phyloP scores from a whole-genome alignment of 2,797 vertebrate genomes.

The Pangasius larnaudii region DNA sequence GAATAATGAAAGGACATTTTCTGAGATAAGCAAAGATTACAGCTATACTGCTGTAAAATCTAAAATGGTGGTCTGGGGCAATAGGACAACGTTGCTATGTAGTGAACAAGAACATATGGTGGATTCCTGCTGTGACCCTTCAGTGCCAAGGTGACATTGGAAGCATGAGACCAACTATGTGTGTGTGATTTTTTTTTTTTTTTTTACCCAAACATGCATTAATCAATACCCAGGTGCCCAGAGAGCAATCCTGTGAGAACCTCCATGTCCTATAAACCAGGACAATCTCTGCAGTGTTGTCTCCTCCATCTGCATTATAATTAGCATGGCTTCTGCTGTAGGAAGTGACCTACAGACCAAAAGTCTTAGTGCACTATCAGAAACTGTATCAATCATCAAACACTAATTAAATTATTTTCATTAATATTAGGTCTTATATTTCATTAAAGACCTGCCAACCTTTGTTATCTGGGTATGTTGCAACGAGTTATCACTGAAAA shows the following conservation, averaged over 20 bases:
- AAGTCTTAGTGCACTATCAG: not conserved
- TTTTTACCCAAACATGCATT: not conserved
- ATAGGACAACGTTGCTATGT: not conserved
- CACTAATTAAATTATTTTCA: not conserved
- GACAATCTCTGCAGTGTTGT: not conserved
- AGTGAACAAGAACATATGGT: not conserved
- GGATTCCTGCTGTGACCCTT: slow-evolving; percentile 6
- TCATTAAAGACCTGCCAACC: not conserved
- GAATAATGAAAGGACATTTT: no score
- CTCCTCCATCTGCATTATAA: not conserved
- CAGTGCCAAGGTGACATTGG: slow-evolving; percentile 17
- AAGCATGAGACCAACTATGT: not conserved
- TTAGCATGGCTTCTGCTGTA: not conserved
- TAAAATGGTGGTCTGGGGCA: not conserved
- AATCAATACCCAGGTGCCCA: slow-evolving; percentile 3
- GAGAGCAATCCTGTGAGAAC: not conserved
- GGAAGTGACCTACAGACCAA: not conserved
- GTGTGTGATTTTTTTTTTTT: not conserved
- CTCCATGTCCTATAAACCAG: slow-evolving; percentile 10
- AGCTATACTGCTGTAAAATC: not conserved
- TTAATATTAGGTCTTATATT: not conserved
- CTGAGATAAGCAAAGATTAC: not conserved
- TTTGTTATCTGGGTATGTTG: not conserved
- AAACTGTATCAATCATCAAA: not conserved
- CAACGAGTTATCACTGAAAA: no score